phyloP scores from a whole-genome alignment of 2,888 invertebrate genomes.

The Boloria selene region DNA sequence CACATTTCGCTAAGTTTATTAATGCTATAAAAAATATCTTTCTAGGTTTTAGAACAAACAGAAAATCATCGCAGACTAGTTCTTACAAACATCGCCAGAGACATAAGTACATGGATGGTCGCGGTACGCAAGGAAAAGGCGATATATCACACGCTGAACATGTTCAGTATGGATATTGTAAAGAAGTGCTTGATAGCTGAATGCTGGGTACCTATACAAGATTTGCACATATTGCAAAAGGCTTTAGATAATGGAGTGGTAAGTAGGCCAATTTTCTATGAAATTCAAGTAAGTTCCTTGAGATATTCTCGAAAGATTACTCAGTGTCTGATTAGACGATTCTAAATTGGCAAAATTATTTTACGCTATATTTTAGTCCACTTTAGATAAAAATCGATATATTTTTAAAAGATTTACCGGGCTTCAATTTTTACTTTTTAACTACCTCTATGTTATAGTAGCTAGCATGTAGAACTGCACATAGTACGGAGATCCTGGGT shows the following conservation, averaged over 20 bases:
- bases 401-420: no score
- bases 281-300: background rate
- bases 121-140: slow-evolving; percentile 95
- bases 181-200: slow-evolving; percentile 95
- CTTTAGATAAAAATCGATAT: no score
- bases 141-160: slow-evolving; percentile 95
- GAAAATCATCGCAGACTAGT: slow-evolving; percentile 94
- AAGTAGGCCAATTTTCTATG: slow-evolving; percentile 48
- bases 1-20: no score
- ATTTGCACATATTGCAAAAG: slow-evolving; percentile 87
- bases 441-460: no score
- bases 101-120: slow-evolving; percentile 93
- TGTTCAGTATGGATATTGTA: slow-evolving; percentile 95
- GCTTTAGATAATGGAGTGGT: slow-evolving; percentile 92
- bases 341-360: no score
- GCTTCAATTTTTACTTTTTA: no score
- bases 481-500: no score
- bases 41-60: slow-evolving; percentile 91
- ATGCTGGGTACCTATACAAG: slow-evolving; percentile 91
- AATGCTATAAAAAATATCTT: slow-evolving; percentile 1
- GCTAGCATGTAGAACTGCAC: no score
- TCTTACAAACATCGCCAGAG: slow-evolving; percentile 91
- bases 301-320: background rate
- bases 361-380: no score
- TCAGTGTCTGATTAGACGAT: no score